Evolutionary conservation across 2,113 vertebrate genomes (phyloP), one percentile per base, ranked within the genome.

Genomic region (Phainopepla nitens): DNA sequence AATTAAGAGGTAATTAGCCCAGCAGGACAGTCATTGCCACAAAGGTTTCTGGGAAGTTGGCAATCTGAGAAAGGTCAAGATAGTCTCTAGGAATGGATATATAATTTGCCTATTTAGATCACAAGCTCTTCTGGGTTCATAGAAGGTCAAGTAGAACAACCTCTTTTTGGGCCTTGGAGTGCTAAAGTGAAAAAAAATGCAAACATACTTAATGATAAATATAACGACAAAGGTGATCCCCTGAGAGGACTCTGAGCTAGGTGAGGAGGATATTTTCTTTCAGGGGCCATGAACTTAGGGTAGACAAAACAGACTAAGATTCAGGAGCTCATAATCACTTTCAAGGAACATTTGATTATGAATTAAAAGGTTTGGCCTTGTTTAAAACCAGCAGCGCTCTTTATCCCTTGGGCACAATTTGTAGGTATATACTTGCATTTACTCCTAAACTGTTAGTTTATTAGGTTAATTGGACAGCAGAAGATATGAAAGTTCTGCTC

Each of bases 51-150:
- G 50, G 21, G 24, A 88, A 84, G 54, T 4, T 88, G 57, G 58
- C 58, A 94, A 4, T 58, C 50, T 79, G 33, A 92, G 45, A 90
- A 94, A 93, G 90, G 88, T 88, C 82, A 95, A 92, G 76, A 35
- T 28, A 81, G 42, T 82, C 15, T 77, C 66, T 73, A 2, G 2
- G 80, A 91, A 89, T 88, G 35, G 76, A 69, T 80, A 36, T 77
- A 73, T 88, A 90, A 94, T 95, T 90, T 90, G 15, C 39, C 29
- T 73, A 5, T 92, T 93, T 96, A 90, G 84, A 82, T 58, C 85
- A 89, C 31, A 78, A 86, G 14, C 41, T 89, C 58, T 78, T 94
- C 36, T 61, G 44, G 47, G n/a, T 51, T 94, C 35, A 41, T 33
- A 83, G 58, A 65, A 95, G 78, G 66, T 92, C 79, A 81, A 90